Evolutionary conservation across 2,113 vertebrate genomes (phyloP).

Genomic region (Eleginops maclovinus): DNA sequence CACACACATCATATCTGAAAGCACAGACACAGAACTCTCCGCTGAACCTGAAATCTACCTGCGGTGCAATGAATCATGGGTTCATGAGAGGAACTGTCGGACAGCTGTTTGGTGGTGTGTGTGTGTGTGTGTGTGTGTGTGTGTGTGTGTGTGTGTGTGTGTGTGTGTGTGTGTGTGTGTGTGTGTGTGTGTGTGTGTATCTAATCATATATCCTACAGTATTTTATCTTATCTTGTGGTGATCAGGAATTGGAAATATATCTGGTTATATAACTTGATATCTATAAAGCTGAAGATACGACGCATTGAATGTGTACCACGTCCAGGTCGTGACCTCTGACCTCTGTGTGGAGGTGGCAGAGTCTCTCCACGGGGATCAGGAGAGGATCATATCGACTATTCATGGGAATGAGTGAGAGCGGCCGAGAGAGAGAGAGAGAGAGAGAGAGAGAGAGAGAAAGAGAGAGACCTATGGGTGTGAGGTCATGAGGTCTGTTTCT

Average conservation of each 20-base stretch:
- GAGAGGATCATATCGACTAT: slow-evolving; percentile 59
- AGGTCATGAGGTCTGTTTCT: slow-evolving; percentile 76
- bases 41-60: slow-evolving; percentile 37
- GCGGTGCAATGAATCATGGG: slow-evolving; percentile 46
- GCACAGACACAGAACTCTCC: slow-evolving; percentile 24
- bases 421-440: slow-evolving; percentile 21
- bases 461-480: slow-evolving; percentile 69
- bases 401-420: slow-evolving; percentile 25
- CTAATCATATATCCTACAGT: too few relatives aligned
- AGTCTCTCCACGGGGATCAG: slow-evolving; percentile 40
- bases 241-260: too few relatives aligned
- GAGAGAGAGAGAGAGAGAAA: slow-evolving; percentile 25
- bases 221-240: too few relatives aligned
- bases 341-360: slow-evolving; percentile 29
- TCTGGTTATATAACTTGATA: too few relatives aligned
- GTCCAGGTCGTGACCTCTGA: slow-evolving; percentile 29
- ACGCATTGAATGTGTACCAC: neutral
- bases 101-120: slow-evolving; percentile 26
- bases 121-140: slow-evolving; percentile 1
- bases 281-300: neutral
- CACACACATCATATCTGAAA: slow-evolving; percentile 26
- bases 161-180: slow-evolving; percentile 8
- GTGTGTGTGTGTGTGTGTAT: neutral
- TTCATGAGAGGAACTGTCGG: slow-evolving; percentile 21
- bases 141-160: slow-evolving; percentile 20